Evolutionary conservation across 2,797 vertebrate species (phyloP).

Genomic region (Percopsis omiscomaycus): DNA sequence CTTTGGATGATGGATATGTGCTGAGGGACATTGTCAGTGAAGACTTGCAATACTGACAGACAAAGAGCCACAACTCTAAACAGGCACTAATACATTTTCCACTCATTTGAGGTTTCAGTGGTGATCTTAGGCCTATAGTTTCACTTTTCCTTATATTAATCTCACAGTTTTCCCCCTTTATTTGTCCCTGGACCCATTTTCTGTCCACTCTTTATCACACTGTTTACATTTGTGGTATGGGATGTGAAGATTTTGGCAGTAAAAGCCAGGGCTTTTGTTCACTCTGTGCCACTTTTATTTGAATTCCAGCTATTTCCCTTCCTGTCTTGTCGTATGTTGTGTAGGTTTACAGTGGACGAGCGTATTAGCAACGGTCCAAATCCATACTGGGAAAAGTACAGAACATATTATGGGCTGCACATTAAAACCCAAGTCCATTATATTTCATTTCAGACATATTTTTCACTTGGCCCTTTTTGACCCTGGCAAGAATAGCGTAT

Average conservation of each 20-base stretch:
- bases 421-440: slow-evolving; percentile 1
- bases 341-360: slow-evolving; percentile 6
- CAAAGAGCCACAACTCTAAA: slow-evolving; percentile 24
- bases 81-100: slow-evolving; percentile 28
- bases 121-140: slow-evolving; percentile 37
- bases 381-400: slow-evolving; percentile 12
- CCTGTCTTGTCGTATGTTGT: slow-evolving; percentile 13
- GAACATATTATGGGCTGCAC: slow-evolving; percentile 8
- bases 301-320: slow-evolving; percentile 33
- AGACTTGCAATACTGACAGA: slow-evolving; percentile 25
- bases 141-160: slow-evolving; percentile 37
- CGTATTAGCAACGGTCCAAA: slow-evolving; percentile 13
- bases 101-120: slow-evolving; percentile 43
- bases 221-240: slow-evolving; percentile 38
- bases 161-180: slow-evolving; percentile 9
- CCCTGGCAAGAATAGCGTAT: slow-evolving; percentile 21
- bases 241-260: slow-evolving; percentile 37
- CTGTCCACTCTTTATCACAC: slow-evolving; percentile 11
- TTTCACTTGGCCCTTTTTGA: slow-evolving; percentile 10
- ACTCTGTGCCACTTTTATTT: slow-evolving; percentile 41
- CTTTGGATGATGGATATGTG: slow-evolving; percentile 26
- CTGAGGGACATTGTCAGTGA: slow-evolving; percentile 26
- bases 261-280: slow-evolving; percentile 3
- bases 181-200: slow-evolving; percentile 2
- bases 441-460: slow-evolving; percentile 1